A percentile compares a stretch with the other conserved stretches of the same genome.
Conservation (phyloP, 2,797 vertebrate genomes). For the Siniperca obscura region DNA sequence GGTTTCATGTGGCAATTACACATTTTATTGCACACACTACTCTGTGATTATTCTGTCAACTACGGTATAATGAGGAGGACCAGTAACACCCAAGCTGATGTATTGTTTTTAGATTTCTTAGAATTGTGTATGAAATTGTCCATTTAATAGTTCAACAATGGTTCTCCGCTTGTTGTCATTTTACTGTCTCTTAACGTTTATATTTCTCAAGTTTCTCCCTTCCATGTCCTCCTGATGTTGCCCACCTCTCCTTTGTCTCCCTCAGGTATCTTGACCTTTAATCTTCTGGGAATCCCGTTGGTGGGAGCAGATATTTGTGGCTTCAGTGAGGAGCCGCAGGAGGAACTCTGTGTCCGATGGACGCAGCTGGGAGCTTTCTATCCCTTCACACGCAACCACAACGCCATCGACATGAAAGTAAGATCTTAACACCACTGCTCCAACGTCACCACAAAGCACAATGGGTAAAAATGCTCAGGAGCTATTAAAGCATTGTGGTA, state of each 20-base stretch:
- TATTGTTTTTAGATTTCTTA: neutral
- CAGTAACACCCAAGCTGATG: neutral
- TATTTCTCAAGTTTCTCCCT: neutral
- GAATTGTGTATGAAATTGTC: neutral
- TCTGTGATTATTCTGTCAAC: slow-evolving; percentile 2
- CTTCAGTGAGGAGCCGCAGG: slow-evolving; percentile 86
- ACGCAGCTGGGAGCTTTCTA: slow-evolving; percentile 93
- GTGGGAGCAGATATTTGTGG: slow-evolving; percentile 92
- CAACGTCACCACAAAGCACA: neutral
- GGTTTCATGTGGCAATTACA: slow-evolving; percentile 12
- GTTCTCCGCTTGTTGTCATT: neutral
- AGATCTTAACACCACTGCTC: neutral
- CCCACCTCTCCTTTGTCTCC: neutral
- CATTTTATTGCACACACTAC: neutral
- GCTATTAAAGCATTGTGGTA: too few relatives aligned
- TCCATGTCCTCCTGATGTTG: neutral
- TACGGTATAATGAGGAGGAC: neutral
- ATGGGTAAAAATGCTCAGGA: neutral
- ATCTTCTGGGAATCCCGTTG: slow-evolving; percentile 89
- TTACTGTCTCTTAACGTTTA: neutral
- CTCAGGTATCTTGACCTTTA: slow-evolving; percentile 91
- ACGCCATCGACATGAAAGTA: slow-evolving; percentile 82
- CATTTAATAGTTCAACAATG: neutral
- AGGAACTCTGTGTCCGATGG: slow-evolving; percentile 92
- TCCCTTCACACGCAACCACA: slow-evolving; percentile 92